phyloP scores from a whole-genome alignment of 2,888 invertebrate species.

The Pseudococcus viburni region DNA sequence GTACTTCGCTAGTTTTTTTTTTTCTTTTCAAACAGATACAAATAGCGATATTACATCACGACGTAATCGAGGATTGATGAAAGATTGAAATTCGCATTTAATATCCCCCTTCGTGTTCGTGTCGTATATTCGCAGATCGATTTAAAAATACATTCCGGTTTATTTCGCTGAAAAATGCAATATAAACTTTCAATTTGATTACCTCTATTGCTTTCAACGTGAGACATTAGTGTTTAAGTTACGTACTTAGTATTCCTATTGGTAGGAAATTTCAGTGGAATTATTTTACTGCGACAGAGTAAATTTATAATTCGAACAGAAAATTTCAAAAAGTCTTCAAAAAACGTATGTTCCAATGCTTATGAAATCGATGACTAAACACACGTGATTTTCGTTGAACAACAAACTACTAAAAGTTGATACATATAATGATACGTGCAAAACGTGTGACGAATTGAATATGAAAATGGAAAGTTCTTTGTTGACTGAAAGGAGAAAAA shows the following conservation, averaged over 20 bases:
- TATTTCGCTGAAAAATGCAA: neutral
- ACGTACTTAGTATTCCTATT: too few relatives aligned
- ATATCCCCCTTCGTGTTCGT: neutral
- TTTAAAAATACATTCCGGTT: neutral
- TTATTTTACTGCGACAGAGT: too few relatives aligned
- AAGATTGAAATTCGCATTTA: neutral
- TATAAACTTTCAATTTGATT: neutral
- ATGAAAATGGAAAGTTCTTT: neutral
- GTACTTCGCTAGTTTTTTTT: neutral
- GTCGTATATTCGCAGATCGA: neutral
- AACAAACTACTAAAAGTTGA: neutral
- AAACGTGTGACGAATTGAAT: neutral
- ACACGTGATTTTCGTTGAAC: too few relatives aligned
- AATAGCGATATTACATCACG: slow-evolving; percentile 12
- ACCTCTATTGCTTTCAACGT: neutral
- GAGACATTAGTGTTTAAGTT: too few relatives aligned
- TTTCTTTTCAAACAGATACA: slow-evolving; percentile 26
- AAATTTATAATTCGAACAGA: too few relatives aligned
- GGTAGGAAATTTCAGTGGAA: too few relatives aligned
- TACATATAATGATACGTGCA: neutral
- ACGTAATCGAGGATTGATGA: slow-evolving; percentile 24
- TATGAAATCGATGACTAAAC: too few relatives aligned
- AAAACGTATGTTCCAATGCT: too few relatives aligned
- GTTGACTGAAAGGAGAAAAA: neutral
- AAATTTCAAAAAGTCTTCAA: too few relatives aligned